Evolutionary conservation across 2,888 invertebrate species (phyloP).

Genomic region (Dasysyrphus albostriatus): DNA sequence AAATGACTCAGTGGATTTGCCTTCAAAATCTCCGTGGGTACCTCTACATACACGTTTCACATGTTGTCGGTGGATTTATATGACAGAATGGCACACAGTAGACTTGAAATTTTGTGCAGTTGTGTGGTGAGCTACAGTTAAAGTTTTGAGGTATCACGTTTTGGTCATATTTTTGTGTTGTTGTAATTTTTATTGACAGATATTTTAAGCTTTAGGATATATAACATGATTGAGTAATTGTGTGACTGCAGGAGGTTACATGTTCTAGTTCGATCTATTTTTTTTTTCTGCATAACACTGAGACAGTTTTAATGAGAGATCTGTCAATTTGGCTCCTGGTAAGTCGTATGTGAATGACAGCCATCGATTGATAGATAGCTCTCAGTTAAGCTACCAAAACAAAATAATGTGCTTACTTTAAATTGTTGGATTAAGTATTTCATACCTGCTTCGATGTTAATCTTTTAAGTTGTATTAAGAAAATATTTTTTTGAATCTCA

Average conservation of each 20-base stretch:
- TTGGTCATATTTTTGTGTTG: conserved; percentile 40
- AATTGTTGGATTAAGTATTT: conserved; percentile 4
- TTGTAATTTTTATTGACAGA: not conserved
- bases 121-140: not conserved
- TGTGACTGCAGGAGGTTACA: conserved; percentile 47
- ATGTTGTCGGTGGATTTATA: conserved; percentile 7
- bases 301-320: conserved; percentile 42
- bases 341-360: conserved; percentile 60
- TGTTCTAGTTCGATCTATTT: conserved; percentile 32
- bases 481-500: no score
- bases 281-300: conserved; percentile 7
- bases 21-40: conserved; percentile 27
- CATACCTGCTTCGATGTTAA: not conserved
- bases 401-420: conserved; percentile 29
- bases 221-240: conserved; percentile 66
- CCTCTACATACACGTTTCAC: conserved; percentile 31
- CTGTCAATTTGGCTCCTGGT: conserved; percentile 66
- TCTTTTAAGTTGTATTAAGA: not conserved
- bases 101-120: not conserved
- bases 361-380: conserved; percentile 26
- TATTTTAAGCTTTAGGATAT: conserved; percentile 30
- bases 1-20: conserved; percentile 69
- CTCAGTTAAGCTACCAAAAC: not conserved
- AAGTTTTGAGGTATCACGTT: conserved; percentile 59
- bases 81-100: conserved; percentile 53